Conservation (phyloP, 2,113 vertebrate genomes). For the Microcebus tavaratra region DNA sequence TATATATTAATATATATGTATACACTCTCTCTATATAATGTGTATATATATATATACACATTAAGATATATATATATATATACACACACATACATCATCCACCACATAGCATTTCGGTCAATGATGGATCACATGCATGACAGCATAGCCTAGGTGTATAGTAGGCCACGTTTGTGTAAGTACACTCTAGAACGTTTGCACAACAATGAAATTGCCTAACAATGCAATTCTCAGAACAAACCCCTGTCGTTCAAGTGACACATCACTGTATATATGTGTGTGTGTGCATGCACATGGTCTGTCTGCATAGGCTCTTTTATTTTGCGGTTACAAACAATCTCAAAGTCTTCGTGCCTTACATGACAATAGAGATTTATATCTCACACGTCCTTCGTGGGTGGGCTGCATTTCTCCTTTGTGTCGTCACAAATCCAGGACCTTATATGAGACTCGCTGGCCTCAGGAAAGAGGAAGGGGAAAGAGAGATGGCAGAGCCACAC, state of each 20-base stretch:
- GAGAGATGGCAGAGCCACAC: background rate
- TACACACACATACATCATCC: too few species aligned
- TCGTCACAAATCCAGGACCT: background rate
- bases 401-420: background rate
- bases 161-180: background rate
- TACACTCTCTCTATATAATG: too few species aligned
- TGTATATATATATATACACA: too few species aligned
- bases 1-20: too few species aligned
- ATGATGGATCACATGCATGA: background rate
- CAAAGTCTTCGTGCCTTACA: background rate
- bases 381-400: background rate
- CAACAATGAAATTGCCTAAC: background rate
- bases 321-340: background rate
- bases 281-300: rapidly evolving
- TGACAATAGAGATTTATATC: background rate
- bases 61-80: too few species aligned
- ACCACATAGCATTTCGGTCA: background rate
- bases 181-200: background rate
- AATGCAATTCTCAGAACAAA: background rate
- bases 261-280: background rate
- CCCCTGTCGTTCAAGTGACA: background rate
- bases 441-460: background rate
- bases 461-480: background rate
- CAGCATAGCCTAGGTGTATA: background rate
- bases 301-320: background rate